Evolutionary conservation across 2,888 invertebrate genomes (phyloP), one percentile per base, ranked within the genome.

Genomic region (Callosobruchus maculatus): DNA sequence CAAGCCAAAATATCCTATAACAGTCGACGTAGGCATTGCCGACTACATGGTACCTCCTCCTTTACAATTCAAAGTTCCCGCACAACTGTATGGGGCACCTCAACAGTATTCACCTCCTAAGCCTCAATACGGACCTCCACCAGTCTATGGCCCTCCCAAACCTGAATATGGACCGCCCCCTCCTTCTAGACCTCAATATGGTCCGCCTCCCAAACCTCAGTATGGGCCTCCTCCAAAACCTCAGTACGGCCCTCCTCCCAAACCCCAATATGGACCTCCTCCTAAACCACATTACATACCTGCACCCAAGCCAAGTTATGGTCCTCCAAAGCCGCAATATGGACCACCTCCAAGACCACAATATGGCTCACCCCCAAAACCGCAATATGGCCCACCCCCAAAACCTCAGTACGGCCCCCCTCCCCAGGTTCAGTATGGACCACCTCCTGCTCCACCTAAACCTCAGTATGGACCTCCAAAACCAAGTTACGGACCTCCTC

Each of bases 71-170:
- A 72, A 67, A 70, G 26, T 76, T 21, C 77, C 77, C 5, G 78
- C 79, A 0, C 31, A 74, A 26, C n/a, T 73, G 18, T 75, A 76
- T 68, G 73, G 73, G 26, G 72, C 75, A 67, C 72, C 81, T 21
- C 83, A 78, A 73, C 77, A 77, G 68, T 83, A 82, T 74, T 72
- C 70, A 18, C 75, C 74, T 26, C 74, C 71, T 20, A 72, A 74
- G 26, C 22, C 72, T 4, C 26, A 21, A 22, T 77, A 79, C 70
- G 77, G 76, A 4, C 76, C 77, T 7, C 77, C 77, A 66, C 73
- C 75, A 21, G 75, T 75, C 72, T 81, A 80, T 73, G 81, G 80
- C 20, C 82, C 80, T n/a, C 82, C 82, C 9, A 78, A 77, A 71
- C 77, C 76, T 49, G 72, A 78, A 13, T 82, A 84, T 73, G 81